Evolutionary conservation across 2,888 invertebrate species (phyloP), one percentile per base, ranked within the genome.

Genomic region (Tethea ocularis): DNA sequence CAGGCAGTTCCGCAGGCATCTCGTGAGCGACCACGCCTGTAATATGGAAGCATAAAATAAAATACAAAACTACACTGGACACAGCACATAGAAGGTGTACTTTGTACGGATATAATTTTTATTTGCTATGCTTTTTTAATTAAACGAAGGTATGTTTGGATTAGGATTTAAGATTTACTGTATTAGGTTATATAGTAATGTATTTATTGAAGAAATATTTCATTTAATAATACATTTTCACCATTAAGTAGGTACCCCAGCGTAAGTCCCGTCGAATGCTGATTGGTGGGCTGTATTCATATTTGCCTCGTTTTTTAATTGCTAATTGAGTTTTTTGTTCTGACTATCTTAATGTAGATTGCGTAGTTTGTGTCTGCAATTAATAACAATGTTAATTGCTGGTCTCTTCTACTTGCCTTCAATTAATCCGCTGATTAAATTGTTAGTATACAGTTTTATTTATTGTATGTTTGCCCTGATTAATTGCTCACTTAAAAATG

Each of bases 11-110:
- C 62, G 68, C 78, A 65, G 80, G 76, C 68, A 74, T 62, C 61
- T 88, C 89, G 89, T 90, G 90, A 83, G 71, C 64, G 62, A 69
- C 83, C 87, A 80, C 91, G 87, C 89, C 90, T 75, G 65, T 52
- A 58, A 57, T 62, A 58, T 65, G 57, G 58, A 62, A 63, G 70
- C 64, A 69, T 74, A 74, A 73, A 77, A 79, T 79, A 77, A 79
- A 76, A 77, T 78, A 76, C 67, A 61, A 60, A 38, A 51, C 56
- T 59, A 15, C 20, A 1, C 46, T 46, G 10, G 13, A 3, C 13
- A 33, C 46, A 10, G 20, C 10, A 10, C n/a, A 46, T 46, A 46
- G 46, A 46, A 46, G 46, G 46, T 46, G 46, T 46, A 17, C 17
- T 41, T 41, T 10, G 3, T 41, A 41, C 7, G 6, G 41, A 17